Evolutionary conservation across 2,797 vertebrate species (phyloP), one percentile per base, ranked within the genome.

Genomic region (Leucoraja ocellata): DNA sequence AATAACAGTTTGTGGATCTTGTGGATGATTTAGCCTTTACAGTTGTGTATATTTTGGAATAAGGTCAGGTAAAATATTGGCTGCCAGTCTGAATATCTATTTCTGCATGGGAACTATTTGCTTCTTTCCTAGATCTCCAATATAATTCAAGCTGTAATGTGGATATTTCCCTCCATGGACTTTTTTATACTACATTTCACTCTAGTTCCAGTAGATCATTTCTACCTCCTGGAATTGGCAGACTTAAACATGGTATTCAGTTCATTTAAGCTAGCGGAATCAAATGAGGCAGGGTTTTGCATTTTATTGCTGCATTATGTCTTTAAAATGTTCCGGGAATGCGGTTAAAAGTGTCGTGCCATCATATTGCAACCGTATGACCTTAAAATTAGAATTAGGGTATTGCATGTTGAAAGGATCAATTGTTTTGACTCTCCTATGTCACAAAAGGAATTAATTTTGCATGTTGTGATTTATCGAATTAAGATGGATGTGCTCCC

Each of bases 221-320:
- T 92, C 71, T n/a, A n/a, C 90, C 90, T 92, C 71, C 23, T 58
- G 25, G 71, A 92, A 92, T 76, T 92, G 71, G 90, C 90, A 92
- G 46, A 23, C 68, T n/a, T 74, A 76, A 92, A 25, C 46, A 92
- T 92, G 71, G 71, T 71, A 76, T 76, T 76, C 71, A 92, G 71
- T 92, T 71, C 54, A 28, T 92, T 92, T 39, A 92, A 76, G 58
- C 90, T 74, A 92, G 90, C 71, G 28, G 39, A 76, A 92, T 92
- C 71, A 54, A 76, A 92, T 92, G 90, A 92, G 39, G 90, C 90
- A 58, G 68, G 10, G 65, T 73, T 36, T 91, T 91, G 71, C 58
- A 25, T 76, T 54, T 92, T 74, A 71, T 39, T 92, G 9, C 71
- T 92, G 36, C 25, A 46, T 92, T 76, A 58, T 76, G 58, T 76